Evolutionary conservation across 2,888 invertebrate genomes (phyloP).

Genomic region (Teinopalpus imperialis): DNA sequence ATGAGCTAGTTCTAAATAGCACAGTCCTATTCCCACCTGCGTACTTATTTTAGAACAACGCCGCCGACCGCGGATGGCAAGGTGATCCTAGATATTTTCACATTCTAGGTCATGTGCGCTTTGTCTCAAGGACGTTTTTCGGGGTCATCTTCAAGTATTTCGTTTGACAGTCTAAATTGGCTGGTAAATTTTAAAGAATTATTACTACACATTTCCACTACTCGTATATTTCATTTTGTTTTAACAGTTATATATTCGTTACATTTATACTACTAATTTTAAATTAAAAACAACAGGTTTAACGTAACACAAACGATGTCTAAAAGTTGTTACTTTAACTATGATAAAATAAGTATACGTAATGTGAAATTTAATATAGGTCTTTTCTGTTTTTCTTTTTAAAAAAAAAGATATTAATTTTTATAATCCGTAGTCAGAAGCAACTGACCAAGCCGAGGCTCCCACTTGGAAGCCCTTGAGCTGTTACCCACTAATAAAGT

Average conservation of each 20-base stretch:
- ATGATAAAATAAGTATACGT: too few relatives aligned
- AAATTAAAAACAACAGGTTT: neutral
- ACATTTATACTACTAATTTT: neutral
- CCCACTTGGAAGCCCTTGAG: too few relatives aligned
- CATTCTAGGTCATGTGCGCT: conserved; percentile 73
- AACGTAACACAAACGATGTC: too few relatives aligned
- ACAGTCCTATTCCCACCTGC: conserved; percentile 61
- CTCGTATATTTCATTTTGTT: too few relatives aligned
- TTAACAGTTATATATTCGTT: neutral
- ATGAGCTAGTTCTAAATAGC: conserved; percentile 50
- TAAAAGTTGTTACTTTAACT: too few relatives aligned
- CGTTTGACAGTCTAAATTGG: conserved; percentile 22
- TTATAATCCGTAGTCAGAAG: too few relatives aligned
- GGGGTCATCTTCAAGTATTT: conserved; percentile 42
- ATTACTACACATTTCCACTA: neutral
- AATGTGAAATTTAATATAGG: too few relatives aligned
- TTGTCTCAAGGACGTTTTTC: conserved; percentile 72
- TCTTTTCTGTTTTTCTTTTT: too few relatives aligned
- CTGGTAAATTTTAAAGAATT: neutral
- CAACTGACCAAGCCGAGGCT: too few relatives aligned
- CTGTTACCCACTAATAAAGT: too few relatives aligned
- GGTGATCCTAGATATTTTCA: conserved; percentile 77
- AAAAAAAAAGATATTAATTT: too few relatives aligned
- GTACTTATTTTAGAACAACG: conserved; percentile 66
- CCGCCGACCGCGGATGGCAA: conserved; percentile 63